phyloP scores from a whole-genome alignment of 2,113 vertebrate species.

The Dromaius novaehollandiae region DNA sequence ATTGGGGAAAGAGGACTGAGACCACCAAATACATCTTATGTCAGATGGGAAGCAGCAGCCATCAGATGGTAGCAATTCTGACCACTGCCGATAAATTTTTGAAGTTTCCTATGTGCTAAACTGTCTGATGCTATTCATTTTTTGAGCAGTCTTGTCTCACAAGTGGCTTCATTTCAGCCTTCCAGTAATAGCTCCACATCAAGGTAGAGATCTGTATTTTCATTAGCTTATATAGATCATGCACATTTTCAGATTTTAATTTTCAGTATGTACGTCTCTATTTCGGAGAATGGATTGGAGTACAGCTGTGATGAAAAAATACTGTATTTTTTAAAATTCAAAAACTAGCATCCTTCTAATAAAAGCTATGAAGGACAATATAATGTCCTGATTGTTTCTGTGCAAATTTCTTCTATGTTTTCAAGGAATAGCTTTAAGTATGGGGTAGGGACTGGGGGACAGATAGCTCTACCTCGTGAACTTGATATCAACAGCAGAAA shows the following conservation, averaged over 20 bases:
- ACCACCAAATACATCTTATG: background rate
- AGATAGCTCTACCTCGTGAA: background rate
- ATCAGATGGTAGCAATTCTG: background rate
- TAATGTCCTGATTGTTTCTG: background rate
- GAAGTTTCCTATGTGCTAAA: background rate
- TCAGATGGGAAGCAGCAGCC: background rate
- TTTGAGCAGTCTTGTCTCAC: background rate
- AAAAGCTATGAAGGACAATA: background rate
- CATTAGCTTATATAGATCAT: background rate
- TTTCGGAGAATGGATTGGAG: background rate
- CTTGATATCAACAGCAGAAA: slow-evolving; percentile 19
- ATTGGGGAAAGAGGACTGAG: background rate
- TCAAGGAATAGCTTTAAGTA: background rate
- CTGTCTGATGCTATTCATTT: background rate
- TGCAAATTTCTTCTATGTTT: background rate
- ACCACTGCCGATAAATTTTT: background rate
- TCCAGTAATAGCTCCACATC: background rate
- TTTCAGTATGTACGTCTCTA: background rate
- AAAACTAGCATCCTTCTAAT: background rate
- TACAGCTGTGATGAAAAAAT: background rate
- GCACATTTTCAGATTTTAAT: background rate
- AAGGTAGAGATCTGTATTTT: background rate
- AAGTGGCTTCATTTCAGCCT: background rate
- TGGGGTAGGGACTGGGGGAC: background rate
- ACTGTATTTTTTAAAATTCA: background rate